These are phyloP conservation scores for Fundulus diaphanus DNA, from an alignment of 2,797 vertebrate genomes.

Conservation along the genomic window DNA sequence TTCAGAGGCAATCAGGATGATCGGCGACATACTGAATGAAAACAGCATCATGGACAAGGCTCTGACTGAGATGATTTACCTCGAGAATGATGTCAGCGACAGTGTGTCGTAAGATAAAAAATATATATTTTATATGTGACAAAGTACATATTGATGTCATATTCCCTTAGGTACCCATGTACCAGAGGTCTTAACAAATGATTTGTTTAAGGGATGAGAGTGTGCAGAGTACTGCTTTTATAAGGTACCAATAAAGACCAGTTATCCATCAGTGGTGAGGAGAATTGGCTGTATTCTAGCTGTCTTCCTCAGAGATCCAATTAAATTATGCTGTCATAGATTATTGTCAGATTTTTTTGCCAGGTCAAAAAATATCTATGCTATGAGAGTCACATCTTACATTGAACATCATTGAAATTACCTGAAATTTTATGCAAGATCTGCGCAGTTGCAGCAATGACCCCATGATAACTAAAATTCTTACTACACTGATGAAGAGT, in stretches of 20 bases:
- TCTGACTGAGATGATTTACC: constrained; percentile 36
- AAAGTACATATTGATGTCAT: neutral
- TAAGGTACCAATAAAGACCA: neutral
- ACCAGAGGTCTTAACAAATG: neutral
- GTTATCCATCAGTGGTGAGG: too few relatives aligned
- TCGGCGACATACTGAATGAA: constrained; percentile 27
- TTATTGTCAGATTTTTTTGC: too few relatives aligned
- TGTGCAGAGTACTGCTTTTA: neutral
- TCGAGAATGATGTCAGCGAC: constrained; percentile 14
- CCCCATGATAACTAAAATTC: too few relatives aligned
- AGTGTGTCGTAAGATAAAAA: neutral
- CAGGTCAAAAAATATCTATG: too few relatives aligned
- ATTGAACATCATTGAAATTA: too few relatives aligned
- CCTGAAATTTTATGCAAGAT: too few relatives aligned
- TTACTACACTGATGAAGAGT: too few relatives aligned
- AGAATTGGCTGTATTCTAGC: too few relatives aligned
- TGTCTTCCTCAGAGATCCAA: neutral
- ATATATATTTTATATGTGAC: neutral
- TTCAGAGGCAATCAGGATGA: constrained; percentile 31
- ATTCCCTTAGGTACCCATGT: neutral
- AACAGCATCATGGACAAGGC: constrained; percentile 33
- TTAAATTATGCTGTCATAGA: too few relatives aligned
- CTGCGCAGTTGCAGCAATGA: too few relatives aligned
- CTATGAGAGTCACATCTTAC: too few relatives aligned
- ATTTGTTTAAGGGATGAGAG: neutral